Evolutionary conservation across 2,113 vertebrate species (phyloP).

Genomic region (Nannospalax galili): DNA sequence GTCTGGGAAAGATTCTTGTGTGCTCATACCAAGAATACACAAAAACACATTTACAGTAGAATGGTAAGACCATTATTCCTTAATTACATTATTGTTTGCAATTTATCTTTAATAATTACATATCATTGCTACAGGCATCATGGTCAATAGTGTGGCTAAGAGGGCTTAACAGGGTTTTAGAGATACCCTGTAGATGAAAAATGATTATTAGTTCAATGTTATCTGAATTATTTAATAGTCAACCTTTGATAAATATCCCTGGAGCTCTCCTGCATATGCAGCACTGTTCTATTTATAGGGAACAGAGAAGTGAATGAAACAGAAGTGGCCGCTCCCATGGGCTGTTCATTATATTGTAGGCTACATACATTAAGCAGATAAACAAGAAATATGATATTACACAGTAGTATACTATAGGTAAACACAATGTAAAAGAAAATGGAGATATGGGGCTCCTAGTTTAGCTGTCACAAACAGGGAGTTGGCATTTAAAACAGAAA

Average conservation of each 20-base stretch:
- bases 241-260: constrained; percentile 42
- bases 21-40: neutral
- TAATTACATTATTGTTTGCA: constrained; percentile 19
- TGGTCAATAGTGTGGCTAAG: neutral
- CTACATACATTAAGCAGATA: neutral
- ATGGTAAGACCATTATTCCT: neutral
- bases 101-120: constrained; percentile 34
- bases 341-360: neutral
- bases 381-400: neutral
- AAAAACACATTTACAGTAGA: neutral
- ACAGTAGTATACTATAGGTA: neutral
- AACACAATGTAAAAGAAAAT: neutral
- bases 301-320: constrained; percentile 5
- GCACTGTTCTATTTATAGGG: neutral
- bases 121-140: neutral
- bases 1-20: neutral
- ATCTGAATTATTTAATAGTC: constrained; percentile 60
- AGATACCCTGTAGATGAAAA: constrained; percentile 17
- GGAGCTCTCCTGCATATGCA: neutral
- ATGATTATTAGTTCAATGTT: constrained; percentile 39
- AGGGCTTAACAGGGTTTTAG: neutral
- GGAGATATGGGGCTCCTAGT: neutral
- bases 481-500: neutral
- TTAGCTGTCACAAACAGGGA: neutral
- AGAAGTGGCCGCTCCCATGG: neutral